Evolutionary conservation across 2,888 invertebrate species (phyloP), one percentile per base, ranked within the genome.

Genomic region (Calliphora vomitoria): DNA sequence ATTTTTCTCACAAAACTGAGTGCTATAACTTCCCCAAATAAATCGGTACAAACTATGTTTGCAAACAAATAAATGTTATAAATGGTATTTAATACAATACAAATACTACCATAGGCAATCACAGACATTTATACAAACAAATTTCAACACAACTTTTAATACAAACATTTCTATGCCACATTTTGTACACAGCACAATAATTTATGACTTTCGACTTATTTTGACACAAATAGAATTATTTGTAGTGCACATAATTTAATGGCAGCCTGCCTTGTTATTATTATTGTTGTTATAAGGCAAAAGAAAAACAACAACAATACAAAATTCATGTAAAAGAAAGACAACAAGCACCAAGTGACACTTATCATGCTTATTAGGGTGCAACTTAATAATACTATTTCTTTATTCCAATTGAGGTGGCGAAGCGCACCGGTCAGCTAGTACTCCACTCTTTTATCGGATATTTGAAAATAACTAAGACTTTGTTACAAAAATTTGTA

Each of bases 121-220:
- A 50, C n/a, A 15, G 15, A 15, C 13, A 44, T 44, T 10, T 44
- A 1, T 44, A 11, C 15, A 68, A 41, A 38, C 20, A 66, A 60
- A 66, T 8, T 11, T 50, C 25, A 25, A 13, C 13, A 50, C 13
- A 50, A 50, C 55, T 5, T 3, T 18, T 20, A 20, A 20, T 18
- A 55, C 20, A 55, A 20, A 55, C 55, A 55, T 55, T 68, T 44
- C 41, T 41, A 20, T 68, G 20, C 44, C 68, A 50, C 50, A 50
- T 68, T 18, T 41, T 47, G n/a, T 47, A 69, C 35, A 53, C 35
- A 35, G 44, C 18, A 38, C 20, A 76, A 44, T 76, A 66, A 66
- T 66, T 76, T 76, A 76, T 53, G 20, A 76, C 76, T 64, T 66
- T 76, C 8, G 13, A 53, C 18, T 66, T 76, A 35, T 76, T 64